Evolutionary conservation across 2,888 invertebrate species (phyloP).

Genomic region (Campoplex nolae): DNA sequence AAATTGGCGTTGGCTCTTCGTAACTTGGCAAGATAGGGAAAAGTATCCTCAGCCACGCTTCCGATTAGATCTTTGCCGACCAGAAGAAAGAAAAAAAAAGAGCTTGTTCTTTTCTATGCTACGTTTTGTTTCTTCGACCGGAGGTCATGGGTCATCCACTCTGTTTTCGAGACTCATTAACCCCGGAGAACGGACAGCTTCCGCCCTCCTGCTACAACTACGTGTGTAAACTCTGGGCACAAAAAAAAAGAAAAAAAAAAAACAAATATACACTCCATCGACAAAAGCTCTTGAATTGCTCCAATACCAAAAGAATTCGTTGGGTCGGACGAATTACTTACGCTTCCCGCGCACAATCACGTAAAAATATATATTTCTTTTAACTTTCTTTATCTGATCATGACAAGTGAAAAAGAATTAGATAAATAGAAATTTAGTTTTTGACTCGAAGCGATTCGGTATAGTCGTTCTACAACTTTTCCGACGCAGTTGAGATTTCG

Average conservation of each 20-base stretch:
- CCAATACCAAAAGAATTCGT: slow-evolving; percentile 44
- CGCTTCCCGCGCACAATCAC: slow-evolving; percentile 26
- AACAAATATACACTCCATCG: slow-evolving; percentile 5
- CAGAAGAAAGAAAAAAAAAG: slow-evolving; percentile 33
- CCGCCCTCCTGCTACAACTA: slow-evolving; percentile 38
- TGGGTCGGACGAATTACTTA: slow-evolving; percentile 42
- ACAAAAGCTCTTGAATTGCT: slow-evolving; percentile 31
- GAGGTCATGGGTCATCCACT: slow-evolving; percentile 60
- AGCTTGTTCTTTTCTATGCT: slow-evolving; percentile 30
- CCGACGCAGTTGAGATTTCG: too few relatives aligned
- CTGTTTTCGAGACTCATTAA: slow-evolving; percentile 68
- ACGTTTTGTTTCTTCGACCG: slow-evolving; percentile 55
- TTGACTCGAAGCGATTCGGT: not conserved
- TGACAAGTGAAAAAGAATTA: slow-evolving; percentile 32
- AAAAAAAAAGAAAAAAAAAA: slow-evolving; percentile 22
- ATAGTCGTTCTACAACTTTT: too few relatives aligned
- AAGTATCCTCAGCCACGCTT: slow-evolving; percentile 55
- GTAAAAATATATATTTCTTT: slow-evolving; percentile 20
- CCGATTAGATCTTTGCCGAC: slow-evolving; percentile 65
- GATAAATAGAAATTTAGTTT: slow-evolving; percentile 20
- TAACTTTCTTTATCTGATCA: slow-evolving; percentile 34
- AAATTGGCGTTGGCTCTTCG: slow-evolving; percentile 56
- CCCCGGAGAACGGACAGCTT: slow-evolving; percentile 61
- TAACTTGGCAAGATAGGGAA: slow-evolving; percentile 45
- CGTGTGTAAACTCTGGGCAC: slow-evolving; percentile 24